phyloP scores from a whole-genome alignment of 1,140 invertebrate species.

The Pachypeltis micranthus region DNA sequence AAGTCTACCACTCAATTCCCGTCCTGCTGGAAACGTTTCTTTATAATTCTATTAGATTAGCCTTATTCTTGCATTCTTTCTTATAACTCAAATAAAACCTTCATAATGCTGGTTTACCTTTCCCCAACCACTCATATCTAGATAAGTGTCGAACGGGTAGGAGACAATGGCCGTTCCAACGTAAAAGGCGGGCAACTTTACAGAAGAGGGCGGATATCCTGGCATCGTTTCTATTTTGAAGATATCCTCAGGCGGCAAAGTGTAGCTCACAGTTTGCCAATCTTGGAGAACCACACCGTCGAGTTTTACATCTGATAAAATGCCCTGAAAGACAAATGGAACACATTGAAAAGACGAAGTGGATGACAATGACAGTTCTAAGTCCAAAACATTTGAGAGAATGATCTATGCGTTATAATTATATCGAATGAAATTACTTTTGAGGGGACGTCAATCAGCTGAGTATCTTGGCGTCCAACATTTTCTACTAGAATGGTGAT shows the following conservation, averaged over 20 bases:
- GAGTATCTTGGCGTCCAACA: slow-evolving; percentile 63
- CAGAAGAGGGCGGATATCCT: too few species aligned
- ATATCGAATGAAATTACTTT: too few species aligned
- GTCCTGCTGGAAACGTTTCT: too few species aligned
- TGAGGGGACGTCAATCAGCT: slow-evolving; percentile 11
- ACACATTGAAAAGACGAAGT: too few species aligned
- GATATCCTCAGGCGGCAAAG: slow-evolving; percentile 16
- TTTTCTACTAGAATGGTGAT: slow-evolving; percentile 69
- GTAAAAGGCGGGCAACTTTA: too few species aligned
- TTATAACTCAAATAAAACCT: slow-evolving; percentile 18
- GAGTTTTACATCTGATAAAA: slow-evolving; percentile 20
- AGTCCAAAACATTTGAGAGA: too few species aligned
- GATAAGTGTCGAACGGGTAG: slow-evolving; percentile 17
- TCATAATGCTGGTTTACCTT: slow-evolving; percentile 12
- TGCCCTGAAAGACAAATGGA: slow-evolving; percentile 20
- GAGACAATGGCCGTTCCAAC: too few species aligned
- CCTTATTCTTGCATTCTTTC: too few species aligned
- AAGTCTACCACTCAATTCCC: too few species aligned
- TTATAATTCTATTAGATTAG: too few species aligned
- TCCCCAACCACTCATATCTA: slow-evolving; percentile 22
- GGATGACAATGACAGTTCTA: too few species aligned
- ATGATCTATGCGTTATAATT: too few species aligned
- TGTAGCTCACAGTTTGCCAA: slow-evolving; percentile 20
- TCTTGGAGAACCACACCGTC: slow-evolving; percentile 10
- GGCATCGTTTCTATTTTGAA: slow-evolving; percentile 8